A percentile compares a stretch with the other conserved stretches of the same genome.
phyloP scores from a whole-genome alignment of 2,797 vertebrate species.

The Masticophis lateralis region DNA sequence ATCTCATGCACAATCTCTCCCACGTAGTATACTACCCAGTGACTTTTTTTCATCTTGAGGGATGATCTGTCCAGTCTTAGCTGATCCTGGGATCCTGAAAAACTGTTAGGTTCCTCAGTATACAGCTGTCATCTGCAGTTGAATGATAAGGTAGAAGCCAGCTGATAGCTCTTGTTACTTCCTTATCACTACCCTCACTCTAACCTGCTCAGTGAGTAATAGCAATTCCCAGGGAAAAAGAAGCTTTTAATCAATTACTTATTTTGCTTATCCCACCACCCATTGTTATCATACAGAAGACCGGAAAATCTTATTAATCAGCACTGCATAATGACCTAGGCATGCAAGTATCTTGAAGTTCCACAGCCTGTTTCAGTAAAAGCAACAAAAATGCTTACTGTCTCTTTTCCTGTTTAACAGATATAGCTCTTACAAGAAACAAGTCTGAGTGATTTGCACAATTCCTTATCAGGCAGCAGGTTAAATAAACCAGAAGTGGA shows the following conservation, averaged over 20 bases:
- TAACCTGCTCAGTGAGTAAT: background rate
- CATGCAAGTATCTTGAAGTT: background rate
- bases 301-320: background rate
- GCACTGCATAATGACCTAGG: background rate
- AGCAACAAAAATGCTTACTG: background rate
- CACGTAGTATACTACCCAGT: background rate
- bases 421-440: background rate
- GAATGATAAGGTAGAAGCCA: slow-evolving; percentile 10
- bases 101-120: background rate
- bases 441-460: background rate
- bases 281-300: background rate
- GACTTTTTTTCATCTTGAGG: background rate
- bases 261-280: background rate
- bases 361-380: background rate
- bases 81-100: background rate
- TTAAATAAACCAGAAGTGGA: background rate
- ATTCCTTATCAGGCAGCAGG: background rate
- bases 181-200: background rate
- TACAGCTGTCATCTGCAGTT: slow-evolving; percentile 8
- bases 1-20: background rate
- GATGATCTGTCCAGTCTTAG: background rate
- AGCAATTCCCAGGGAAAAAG: background rate
- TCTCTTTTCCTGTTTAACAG: background rate
- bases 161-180: slow-evolving; percentile 9
- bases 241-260: background rate